Base-by-base conservation (phyloP, 2,113 vertebrate genomes). In the Electrona antarctica region DNA sequence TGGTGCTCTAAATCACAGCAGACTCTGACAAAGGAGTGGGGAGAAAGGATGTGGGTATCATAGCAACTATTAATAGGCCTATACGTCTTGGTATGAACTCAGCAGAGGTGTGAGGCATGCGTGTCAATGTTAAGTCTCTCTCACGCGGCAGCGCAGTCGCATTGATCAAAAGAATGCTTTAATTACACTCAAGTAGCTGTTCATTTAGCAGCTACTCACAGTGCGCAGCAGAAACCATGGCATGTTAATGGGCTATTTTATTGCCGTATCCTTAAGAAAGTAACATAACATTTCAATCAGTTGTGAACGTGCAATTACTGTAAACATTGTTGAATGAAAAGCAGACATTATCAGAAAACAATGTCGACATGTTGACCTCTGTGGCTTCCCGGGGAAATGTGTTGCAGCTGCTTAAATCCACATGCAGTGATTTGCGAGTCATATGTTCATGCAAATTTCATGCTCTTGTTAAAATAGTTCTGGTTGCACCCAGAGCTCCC, bases 1-100 rank as follows among this genome's bases (percentile, higher is more conserved):
- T 74, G 64, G 71, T 54, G 64, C 71, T 56, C 76, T 83, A 82
- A 91, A 89, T 90, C 85, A 85, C 81, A 82, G 74, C 64, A 69
- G 79, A 75, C 69, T 71, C 83, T 14, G 70, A 91, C 88, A 91
- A 87, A 89, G 74, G 69, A 74, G 14, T 68, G 64, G 74, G 56
- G 67, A 82, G 85, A 85, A 85, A 88, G 79, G 85, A 89, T 91
- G 83, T 89, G 67, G 69, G 89, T 88, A 87, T 82, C 90, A 85
- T 92, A 86, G 91, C 91, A 93, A 92, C 91, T 75, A 83, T 84
- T 85, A 86, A 87, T 85, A 85, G 81, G 54, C 58, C 33, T 33
- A 60, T 68, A 67, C 76, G 64, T 29, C 65, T 54, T 62, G 61
- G 72, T 80, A 73, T 76, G 77, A 78, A 74, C 60, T 47, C 63